Base-by-base conservation (phyloP, 2,113 vertebrate genomes). In the Danionella cerebrum region DNA sequence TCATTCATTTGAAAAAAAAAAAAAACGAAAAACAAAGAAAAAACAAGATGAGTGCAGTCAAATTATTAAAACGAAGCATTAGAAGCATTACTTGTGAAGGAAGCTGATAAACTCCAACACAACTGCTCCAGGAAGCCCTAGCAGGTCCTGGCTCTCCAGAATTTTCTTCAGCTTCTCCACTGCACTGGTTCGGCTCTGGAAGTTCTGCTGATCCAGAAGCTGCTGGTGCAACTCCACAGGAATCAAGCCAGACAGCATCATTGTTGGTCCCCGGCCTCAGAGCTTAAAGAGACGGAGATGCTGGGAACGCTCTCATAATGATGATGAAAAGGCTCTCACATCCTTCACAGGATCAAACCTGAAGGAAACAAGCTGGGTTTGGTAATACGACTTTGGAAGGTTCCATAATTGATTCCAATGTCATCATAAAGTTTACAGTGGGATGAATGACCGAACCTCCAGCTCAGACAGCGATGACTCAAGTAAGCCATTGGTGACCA, bases 151-250 rank as follows among this genome's bases (percentile, higher is more conserved):
- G 27, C 80, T 82, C 74, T 82, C 75, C 55, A 91, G 77, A 69
- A 89, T 58, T 52, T 48, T 76, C 74, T 92, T 92, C 12, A 95
- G 86, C 69, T 94, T 85, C 66, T 94, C 92, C 65, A 94, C 81
- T 0, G 92, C 94, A 60, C 83, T 87, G 10, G 86, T 91, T 55
- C 92, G 89, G 64, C 82, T 90, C 45, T 85, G 89, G 80, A 93
- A 95, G 83, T 93, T 90, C 52, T 88, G 86, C 42, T 78, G 83
- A 83, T 96, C 93, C 77, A 94, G 86, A 69, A 96, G 88, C 27
- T 88, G 82, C 42, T 83, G 74, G 51, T 91, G 89, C 74, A 95
- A 84, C 81, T 94, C 92, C 76, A 86, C 82, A 16, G 93, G 85
- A 72, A 96, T 81, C 74, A 96, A 79, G 25, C 90, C 92, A 75